Conservation (phyloP, 2,888 invertebrate genomes). For the Himalopsyche japonica region DNA sequence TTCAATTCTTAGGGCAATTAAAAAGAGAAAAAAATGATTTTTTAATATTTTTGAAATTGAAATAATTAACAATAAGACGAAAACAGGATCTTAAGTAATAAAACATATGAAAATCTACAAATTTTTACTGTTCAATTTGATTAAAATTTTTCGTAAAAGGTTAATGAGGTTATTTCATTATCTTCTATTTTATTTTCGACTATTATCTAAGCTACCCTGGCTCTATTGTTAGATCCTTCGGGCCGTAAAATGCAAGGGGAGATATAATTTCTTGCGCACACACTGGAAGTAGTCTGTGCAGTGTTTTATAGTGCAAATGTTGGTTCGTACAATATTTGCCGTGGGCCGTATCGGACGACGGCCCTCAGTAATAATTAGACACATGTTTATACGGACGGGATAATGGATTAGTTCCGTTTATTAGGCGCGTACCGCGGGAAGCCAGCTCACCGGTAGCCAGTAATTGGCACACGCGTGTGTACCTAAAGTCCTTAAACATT, state of each 20-base stretch:
- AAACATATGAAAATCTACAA: too few species aligned
- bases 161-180: too few species aligned
- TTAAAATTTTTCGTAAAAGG: too few species aligned
- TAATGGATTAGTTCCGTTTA: conserved; percentile 1
- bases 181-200: too few species aligned
- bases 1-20: too few species aligned
- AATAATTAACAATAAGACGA: too few species aligned
- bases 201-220: too few species aligned
- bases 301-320: background rate
- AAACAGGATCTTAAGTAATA: too few species aligned
- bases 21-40: too few species aligned
- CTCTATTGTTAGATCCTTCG: background rate
- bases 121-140: too few species aligned
- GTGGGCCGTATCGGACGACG: background rate
- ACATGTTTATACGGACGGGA: background rate
- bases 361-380: background rate
- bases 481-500: background rate
- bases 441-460: background rate
- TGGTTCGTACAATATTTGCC: background rate
- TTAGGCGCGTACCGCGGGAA: background rate
- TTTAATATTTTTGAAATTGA: too few species aligned
- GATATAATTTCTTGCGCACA: background rate
- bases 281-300: background rate
- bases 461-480: background rate
- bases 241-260: background rate